Conservation (phyloP, 2,113 vertebrate genomes). For the Coregonus clupeaformis region DNA sequence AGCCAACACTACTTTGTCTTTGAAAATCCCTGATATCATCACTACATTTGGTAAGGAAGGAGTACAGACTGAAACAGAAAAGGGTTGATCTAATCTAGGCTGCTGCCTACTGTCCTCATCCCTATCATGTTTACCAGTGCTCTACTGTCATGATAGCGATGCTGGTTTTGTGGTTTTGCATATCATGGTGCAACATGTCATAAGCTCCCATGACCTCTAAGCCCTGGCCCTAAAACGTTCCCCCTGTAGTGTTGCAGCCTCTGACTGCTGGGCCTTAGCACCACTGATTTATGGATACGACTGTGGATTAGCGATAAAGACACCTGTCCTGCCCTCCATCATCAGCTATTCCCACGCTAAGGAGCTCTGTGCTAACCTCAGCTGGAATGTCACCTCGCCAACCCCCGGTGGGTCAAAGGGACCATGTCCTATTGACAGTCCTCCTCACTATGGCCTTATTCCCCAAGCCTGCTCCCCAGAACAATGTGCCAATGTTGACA, state of each 20-base stretch:
- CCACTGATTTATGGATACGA: slow-evolving; percentile 67
- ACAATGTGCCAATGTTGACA: slow-evolving; percentile 11
- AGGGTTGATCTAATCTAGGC: slow-evolving; percentile 20
- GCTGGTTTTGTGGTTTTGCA: slow-evolving; percentile 40
- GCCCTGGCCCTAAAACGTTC: slow-evolving; percentile 30
- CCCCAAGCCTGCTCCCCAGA: not conserved
- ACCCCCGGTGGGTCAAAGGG: slow-evolving; percentile 38
- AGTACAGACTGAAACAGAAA: not conserved
- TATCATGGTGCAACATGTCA: slow-evolving; percentile 22
- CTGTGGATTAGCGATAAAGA: slow-evolving; percentile 55
- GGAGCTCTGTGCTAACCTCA: slow-evolving; percentile 59
- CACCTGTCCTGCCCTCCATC: slow-evolving; percentile 66
- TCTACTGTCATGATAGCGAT: slow-evolving; percentile 29
- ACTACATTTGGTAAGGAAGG: slow-evolving; percentile 7
- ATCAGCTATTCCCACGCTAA: slow-evolving; percentile 53
- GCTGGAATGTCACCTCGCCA: slow-evolving; percentile 57
- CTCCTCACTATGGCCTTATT: slow-evolving; percentile 6
- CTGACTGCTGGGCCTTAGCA: slow-evolving; percentile 35
- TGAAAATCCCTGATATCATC: slow-evolving; percentile 25
- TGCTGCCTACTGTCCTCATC: slow-evolving; percentile 39
- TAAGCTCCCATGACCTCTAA: slow-evolving; percentile 15
- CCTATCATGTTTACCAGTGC: slow-evolving; percentile 35
- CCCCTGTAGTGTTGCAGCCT: slow-evolving; percentile 13
- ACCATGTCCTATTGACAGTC: slow-evolving; percentile 23
- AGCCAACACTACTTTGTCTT: not conserved